These are phyloP conservation scores for Emmelina monodactyla DNA, from an alignment of 2,888 invertebrate species.

Conservation along the genomic window DNA sequence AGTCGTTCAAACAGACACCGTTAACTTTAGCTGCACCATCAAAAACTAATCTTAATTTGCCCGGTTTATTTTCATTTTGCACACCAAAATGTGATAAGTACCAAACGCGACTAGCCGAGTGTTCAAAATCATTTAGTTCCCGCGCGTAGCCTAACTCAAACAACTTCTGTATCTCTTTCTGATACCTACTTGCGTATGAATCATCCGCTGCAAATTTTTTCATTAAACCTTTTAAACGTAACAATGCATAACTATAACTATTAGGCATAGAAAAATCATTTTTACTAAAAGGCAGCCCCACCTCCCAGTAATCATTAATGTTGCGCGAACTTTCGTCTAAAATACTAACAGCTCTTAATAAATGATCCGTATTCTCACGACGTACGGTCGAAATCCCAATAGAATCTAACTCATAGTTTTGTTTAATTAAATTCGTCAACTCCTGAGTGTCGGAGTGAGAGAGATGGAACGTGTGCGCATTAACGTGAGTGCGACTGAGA, in stretches of 20 bases:
- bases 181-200: conserved; percentile 10
- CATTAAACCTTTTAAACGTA: conserved; percentile 8
- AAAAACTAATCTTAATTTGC: conserved; percentile 15
- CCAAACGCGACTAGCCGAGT: conserved; percentile 11
- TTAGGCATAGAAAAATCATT: conserved; percentile 14
- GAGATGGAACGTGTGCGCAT: conserved; percentile 11
- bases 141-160: conserved; percentile 15
- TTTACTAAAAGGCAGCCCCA: conserved; percentile 15
- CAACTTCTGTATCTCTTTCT: conserved; percentile 10
- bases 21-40: conserved; percentile 14
- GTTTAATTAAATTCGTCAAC: conserved; percentile 14
- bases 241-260: conserved; percentile 11
- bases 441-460: conserved; percentile 9
- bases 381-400: conserved; percentile 16
- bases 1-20: conserved; percentile 12
- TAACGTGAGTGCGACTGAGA: conserved; percentile 11
- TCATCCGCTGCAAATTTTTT: conserved; percentile 9
- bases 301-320: conserved; percentile 15
- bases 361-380: conserved; percentile 15
- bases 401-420: conserved; percentile 15
- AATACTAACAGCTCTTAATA: conserved; percentile 14
- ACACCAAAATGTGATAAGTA: conserved; percentile 16
- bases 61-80: conserved; percentile 14
- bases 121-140: conserved; percentile 12
- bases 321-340: conserved; percentile 15